A percentile compares a stretch with the other conserved stretches of the same genome.
Conservation (phyloP, 2,888 invertebrate genomes). For the Trissonchulus latispiculum region DNA sequence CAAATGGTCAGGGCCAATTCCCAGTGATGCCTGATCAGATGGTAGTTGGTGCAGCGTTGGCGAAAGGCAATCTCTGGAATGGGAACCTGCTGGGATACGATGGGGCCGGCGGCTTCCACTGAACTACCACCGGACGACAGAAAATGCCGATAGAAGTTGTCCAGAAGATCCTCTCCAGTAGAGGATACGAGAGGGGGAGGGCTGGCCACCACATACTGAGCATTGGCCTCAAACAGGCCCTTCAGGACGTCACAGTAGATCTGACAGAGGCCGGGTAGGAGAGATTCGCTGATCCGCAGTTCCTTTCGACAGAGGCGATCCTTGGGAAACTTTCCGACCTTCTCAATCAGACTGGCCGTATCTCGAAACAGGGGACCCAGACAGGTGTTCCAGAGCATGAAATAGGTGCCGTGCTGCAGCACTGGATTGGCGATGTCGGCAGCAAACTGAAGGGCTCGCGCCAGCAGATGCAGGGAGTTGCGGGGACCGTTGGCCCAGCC, state of each 20-base stretch:
- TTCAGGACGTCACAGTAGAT: not conserved
- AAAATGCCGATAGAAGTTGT: not conserved
- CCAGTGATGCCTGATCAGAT: slow-evolving; percentile 1
- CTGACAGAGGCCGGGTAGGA: not conserved
- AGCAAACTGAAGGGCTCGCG: not conserved
- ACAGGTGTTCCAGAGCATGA: not conserved
- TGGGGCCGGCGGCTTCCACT: too few relatives aligned
- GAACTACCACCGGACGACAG: not conserved
- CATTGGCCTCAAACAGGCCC: not conserved
- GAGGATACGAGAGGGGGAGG: not conserved
- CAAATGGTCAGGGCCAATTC: not conserved
- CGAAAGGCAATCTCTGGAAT: not conserved
- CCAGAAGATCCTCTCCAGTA: not conserved
- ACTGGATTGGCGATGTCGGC: not conserved
- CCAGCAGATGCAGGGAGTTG: not conserved
- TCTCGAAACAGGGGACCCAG: not conserved
- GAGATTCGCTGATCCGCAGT: not conserved
- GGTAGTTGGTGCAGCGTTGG: slow-evolving; percentile 14
- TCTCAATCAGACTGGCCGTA: not conserved
- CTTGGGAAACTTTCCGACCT: slow-evolving; percentile 7
- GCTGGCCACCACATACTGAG: not conserved
- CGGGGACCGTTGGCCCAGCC: not conserved
- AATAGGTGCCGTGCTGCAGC: slow-evolving; percentile 2
- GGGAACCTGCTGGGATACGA: not conserved
- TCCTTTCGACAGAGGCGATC: slow-evolving; percentile 15